Evolutionary conservation across 2,888 invertebrate species (phyloP), one percentile per base, ranked within the genome.

Genomic region (Saturnia japonica): DNA sequence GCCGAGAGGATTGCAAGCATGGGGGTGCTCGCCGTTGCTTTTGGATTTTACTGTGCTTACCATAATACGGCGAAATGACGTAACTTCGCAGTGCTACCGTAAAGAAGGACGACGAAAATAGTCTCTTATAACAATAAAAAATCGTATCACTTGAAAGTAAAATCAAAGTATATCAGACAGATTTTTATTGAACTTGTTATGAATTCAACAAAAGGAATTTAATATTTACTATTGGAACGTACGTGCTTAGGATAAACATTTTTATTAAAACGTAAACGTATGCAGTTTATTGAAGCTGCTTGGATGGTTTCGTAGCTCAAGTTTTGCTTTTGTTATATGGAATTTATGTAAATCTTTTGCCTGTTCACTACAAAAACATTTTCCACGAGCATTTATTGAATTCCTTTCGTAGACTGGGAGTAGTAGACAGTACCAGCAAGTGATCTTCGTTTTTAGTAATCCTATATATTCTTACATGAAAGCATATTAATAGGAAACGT

Each of bases 241-340:
- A 28, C 57, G 57, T 60, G 57, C 28, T 60, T 60, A 25, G 14
- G 28, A 14, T 11, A 60, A 54, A 28, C 28, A 14, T 14, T 60
- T 60, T 60, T 60, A 60, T 60, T 60, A 28, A 60, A 60, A 60
- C 28, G 14, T 28, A 60, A 60, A 60, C 16, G 57, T 60, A 60
- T 60, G 57, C 57, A 60, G 57, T 60, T 28, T 28, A 60, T 60
- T 60, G 57, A 60, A 60, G 28, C 57, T 25, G 57, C 57, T 60
- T 28, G 57, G 14, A 16, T 4, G 11, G 28, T 16, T 6, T 60
- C 57, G 57, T 14, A 4, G 25, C 28, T 28, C 28, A 25, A 28
- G 19, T 60, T 60, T 25, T 19, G 25, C 57, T 60, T 60, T 60
- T 60, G 28, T 60, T 60, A 28, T 14, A 60, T 11, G 25, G 28